Evolutionary conservation across 1,140 invertebrate species (phyloP), one percentile per base, ranked within the genome.

Genomic region (Arion vulgaris): DNA sequence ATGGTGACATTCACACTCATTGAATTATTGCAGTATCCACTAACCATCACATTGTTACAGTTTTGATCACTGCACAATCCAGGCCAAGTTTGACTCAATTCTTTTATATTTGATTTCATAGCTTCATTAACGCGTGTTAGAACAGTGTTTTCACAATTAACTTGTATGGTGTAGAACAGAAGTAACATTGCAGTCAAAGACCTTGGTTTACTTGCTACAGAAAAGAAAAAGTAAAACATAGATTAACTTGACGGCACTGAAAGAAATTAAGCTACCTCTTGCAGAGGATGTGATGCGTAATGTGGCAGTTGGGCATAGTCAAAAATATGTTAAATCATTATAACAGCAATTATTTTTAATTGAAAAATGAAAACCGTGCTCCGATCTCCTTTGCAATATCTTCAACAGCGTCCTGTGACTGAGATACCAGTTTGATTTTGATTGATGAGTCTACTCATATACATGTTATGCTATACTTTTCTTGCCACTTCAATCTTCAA

Each of bases 31-130:
- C 62, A 66, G n/a, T 11, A 32, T 66, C 2, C 62, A 66, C 62
- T 66, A 66, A 66, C 62, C 28, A 32, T 66, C 62, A 66, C 62
- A 49, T 73, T 73, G 41, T 17, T 41, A 23, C 71, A 73, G 71
- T 73, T 73, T 23, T 39, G 38, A 73, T 41, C 38, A 41, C 1
- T 73, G 71, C 71, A 73, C 7, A 73, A 11, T 34, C 34, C 38
- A 9, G 32, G 32, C 68, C 68, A 71, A 71, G 7, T 38, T 49
- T 38, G 39, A 28, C 41, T 49, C 38, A 73, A 9, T 5, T 73
- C 71, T 41, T 9, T 73, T 26, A 73, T 39, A 15, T 41, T 39
- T 39, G 23, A 39, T 49, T 73, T 39, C 1, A 73, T 11, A 23
- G 17, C n/a, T 1, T 4, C 15, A 39, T 19, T 49, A 2, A 49